Conservation (phyloP, 2,888 invertebrate species). For the Opisthograptis luteolata region DNA sequence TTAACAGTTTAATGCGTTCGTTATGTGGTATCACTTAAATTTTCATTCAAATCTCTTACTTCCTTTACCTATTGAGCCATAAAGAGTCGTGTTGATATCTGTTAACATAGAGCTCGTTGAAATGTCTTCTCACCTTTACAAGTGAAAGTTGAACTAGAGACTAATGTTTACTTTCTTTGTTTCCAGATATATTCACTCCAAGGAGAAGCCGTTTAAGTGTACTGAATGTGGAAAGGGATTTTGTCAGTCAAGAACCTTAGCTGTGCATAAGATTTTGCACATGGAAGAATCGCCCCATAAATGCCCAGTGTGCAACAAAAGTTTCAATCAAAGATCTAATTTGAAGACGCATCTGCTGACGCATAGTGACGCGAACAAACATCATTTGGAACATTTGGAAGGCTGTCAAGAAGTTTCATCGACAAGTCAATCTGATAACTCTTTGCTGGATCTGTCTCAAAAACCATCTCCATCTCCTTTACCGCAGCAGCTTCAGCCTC, state of each 20-base stretch:
- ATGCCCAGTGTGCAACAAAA: slow-evolving; percentile 93
- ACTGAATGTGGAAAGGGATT: slow-evolving; percentile 98
- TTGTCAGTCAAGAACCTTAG: slow-evolving; percentile 97
- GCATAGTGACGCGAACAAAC: slow-evolving; percentile 88
- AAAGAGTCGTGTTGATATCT: slow-evolving; percentile 51
- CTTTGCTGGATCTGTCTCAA: slow-evolving; percentile 84
- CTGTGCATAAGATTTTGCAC: slow-evolving; percentile 97
- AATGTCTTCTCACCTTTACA: slow-evolving; percentile 43
- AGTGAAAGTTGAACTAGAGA: slow-evolving; percentile 56
- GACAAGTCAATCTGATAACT: slow-evolving; percentile 77
- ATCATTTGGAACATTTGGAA: slow-evolving; percentile 77
- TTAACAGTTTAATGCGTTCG: slow-evolving; percentile 69
- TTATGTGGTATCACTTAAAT: slow-evolving; percentile 64
- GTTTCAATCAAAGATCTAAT: slow-evolving; percentile 96
- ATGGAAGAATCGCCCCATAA: slow-evolving; percentile 97
- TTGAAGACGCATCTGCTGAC: slow-evolving; percentile 95
- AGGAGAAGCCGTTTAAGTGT: slow-evolving; percentile 99
- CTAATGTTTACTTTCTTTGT: slow-evolving; percentile 60
- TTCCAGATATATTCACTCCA: slow-evolving; percentile 97
- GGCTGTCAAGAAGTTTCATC: slow-evolving; percentile 82
- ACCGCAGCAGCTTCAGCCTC: slow-evolving; percentile 56
- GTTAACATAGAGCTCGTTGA: slow-evolving; percentile 52
- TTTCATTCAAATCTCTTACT: slow-evolving; percentile 61
- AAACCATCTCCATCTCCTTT: slow-evolving; percentile 68
- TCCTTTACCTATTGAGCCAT: slow-evolving; percentile 57